phyloP scores from a whole-genome alignment of 2,888 invertebrate genomes.

The Heliconius ethilla region DNA sequence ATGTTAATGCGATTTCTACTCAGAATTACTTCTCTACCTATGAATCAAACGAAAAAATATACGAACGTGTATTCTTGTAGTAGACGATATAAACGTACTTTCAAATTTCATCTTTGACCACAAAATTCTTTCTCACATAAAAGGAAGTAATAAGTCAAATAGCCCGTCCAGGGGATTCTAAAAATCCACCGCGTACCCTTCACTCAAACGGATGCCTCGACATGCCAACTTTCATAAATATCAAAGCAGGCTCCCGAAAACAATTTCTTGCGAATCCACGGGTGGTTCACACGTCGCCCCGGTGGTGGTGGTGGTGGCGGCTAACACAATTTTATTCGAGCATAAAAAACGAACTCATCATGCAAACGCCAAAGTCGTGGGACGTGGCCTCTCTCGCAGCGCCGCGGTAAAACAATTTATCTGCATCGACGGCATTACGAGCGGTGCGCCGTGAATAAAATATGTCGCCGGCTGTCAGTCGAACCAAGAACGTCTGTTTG shows the following conservation, averaged over 20 bases:
- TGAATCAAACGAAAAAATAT: background rate
- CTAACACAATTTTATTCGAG: constrained; percentile 81
- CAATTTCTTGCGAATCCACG: constrained; percentile 73
- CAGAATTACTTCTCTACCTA: background rate
- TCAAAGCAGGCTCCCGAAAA: constrained; percentile 75
- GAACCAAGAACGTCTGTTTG: constrained; percentile 64
- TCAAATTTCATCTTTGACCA: constrained; percentile 31
- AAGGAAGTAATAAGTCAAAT: constrained; percentile 48
- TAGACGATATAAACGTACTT: background rate
- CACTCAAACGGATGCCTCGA: constrained; percentile 67
- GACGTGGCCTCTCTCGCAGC: constrained; percentile 73
- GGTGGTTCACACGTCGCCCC: constrained; percentile 69
- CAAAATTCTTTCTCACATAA: constrained; percentile 37
- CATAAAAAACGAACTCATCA: constrained; percentile 82
- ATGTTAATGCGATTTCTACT: constrained; percentile 26
- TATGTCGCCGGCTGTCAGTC: constrained; percentile 80
- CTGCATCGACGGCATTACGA: constrained; percentile 81
- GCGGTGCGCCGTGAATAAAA: constrained; percentile 79
- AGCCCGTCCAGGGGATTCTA: constrained; percentile 54
- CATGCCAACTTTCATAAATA: constrained; percentile 78
- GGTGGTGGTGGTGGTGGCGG: constrained; percentile 54
- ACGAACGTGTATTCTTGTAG: constrained; percentile 11
- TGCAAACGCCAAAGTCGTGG: constrained; percentile 79
- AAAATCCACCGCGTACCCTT: constrained; percentile 65
- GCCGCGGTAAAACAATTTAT: constrained; percentile 82